Conservation (phyloP, 2,888 invertebrate species). For the Aplocera efformata region DNA sequence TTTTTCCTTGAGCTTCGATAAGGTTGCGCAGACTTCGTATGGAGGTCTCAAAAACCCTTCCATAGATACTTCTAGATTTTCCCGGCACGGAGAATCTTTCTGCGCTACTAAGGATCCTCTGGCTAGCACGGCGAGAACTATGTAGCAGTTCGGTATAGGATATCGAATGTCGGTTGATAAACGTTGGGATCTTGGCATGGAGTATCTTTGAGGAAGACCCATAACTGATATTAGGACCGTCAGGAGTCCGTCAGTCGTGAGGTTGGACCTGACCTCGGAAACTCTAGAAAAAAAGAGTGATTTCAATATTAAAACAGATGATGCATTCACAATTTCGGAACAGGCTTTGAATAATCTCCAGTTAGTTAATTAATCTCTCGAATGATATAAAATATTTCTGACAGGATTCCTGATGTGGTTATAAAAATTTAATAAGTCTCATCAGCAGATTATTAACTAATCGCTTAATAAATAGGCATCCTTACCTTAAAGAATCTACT, state of each 20-base stretch:
- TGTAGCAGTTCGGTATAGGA: conserved; percentile 72
- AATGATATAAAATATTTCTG: too few relatives aligned
- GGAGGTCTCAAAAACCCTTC: conserved; percentile 83
- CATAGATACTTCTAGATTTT: conserved; percentile 80
- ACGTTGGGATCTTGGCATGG: conserved; percentile 55
- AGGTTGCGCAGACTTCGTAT: conserved; percentile 83
- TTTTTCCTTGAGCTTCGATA: conserved; percentile 63
- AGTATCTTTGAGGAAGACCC: conserved; percentile 55
- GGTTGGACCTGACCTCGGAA: conserved; percentile 68
- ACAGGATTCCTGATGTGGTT: too few relatives aligned
- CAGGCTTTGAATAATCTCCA: too few relatives aligned
- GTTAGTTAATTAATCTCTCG: too few relatives aligned
- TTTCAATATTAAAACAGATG: neutral
- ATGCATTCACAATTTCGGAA: too few relatives aligned
- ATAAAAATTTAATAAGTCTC: too few relatives aligned
- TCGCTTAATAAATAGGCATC: neutral
- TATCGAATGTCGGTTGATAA: conserved; percentile 61
- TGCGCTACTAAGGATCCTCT: conserved; percentile 82
- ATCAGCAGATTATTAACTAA: too few relatives aligned
- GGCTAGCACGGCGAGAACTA: conserved; percentile 82
- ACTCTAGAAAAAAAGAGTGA: conserved; percentile 61
- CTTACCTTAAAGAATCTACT: conserved; percentile 45
- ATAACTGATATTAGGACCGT: conserved; percentile 67
- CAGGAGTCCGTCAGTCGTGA: conserved; percentile 65
- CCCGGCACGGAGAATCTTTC: conserved; percentile 82